Evolutionary conservation across 2,113 vertebrate genomes (phyloP).

Genomic region (Otolemur garnettii): DNA sequence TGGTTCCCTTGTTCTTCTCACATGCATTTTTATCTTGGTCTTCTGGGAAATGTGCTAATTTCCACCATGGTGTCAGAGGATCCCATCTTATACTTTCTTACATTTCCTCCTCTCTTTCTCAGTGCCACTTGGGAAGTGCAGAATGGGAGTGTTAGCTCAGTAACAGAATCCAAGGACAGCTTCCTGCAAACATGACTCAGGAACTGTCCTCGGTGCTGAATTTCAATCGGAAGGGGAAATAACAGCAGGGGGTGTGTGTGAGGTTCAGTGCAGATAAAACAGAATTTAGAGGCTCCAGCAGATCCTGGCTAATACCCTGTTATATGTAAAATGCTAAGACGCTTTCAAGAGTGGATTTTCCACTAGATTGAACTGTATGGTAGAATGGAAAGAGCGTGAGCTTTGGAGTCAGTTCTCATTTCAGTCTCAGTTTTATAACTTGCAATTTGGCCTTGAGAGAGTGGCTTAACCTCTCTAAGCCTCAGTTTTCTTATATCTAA

Average conservation of each 20-base stretch:
- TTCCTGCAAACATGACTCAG: slow-evolving; percentile 51
- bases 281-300: slow-evolving; percentile 28
- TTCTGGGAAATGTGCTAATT: slow-evolving; percentile 80
- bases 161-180: slow-evolving; percentile 68
- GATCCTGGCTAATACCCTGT: slow-evolving; percentile 41
- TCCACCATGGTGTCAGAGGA: slow-evolving; percentile 75
- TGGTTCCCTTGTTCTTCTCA: slow-evolving; percentile 74
- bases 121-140: slow-evolving; percentile 64
- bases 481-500: slow-evolving; percentile 48
- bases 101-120: slow-evolving; percentile 47
- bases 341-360: slow-evolving; percentile 50
- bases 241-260: background rate
- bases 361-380: background rate
- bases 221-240: slow-evolving; percentile 15
- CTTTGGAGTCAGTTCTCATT: slow-evolving; percentile 19
- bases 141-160: slow-evolving; percentile 51
- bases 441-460: slow-evolving; percentile 55
- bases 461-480: slow-evolving; percentile 8
- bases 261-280: background rate
- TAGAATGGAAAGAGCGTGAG: slow-evolving; percentile 16
- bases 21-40: slow-evolving; percentile 80
- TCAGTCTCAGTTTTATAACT: slow-evolving; percentile 49
- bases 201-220: slow-evolving; percentile 76
- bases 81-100: slow-evolving; percentile 53
- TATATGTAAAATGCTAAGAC: slow-evolving; percentile 42